These are phyloP conservation scores for Buathra laborator DNA, from an alignment of 2,888 invertebrate species.

Conservation along the genomic window DNA sequence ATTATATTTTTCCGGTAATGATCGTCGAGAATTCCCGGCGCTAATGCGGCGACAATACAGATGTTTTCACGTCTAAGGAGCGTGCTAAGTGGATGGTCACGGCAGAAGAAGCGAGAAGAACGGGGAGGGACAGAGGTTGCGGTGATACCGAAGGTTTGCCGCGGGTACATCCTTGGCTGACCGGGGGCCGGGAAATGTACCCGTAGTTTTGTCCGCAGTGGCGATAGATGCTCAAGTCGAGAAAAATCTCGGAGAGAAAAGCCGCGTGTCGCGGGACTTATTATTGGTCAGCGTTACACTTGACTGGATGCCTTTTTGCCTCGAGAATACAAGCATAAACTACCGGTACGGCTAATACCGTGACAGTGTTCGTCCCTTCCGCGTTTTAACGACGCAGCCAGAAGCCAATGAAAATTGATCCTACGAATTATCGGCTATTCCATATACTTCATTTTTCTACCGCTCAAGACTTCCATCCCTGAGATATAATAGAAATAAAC, in stretches of 20 bases:
- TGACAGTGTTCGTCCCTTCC: conserved; percentile 3
- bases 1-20: conserved; percentile 77
- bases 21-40: conserved; percentile 71
- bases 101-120: conserved; percentile 49
- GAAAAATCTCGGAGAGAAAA: conserved; percentile 47
- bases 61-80: conserved; percentile 83
- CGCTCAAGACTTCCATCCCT: conserved; percentile 18
- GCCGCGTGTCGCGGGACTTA: conserved; percentile 62
- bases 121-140: conserved; percentile 40
- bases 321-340: conserved; percentile 52
- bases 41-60: conserved; percentile 82
- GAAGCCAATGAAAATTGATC: conserved; percentile 86
- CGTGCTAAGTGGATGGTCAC: conserved; percentile 81
- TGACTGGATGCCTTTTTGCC: conserved; percentile 75
- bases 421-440: conserved; percentile 69
- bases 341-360: not conserved
- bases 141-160: conserved; percentile 26
- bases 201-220: conserved; percentile 30
- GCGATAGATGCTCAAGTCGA: conserved; percentile 55
- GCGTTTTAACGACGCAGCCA: conserved; percentile 62
- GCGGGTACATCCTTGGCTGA: conserved; percentile 45
- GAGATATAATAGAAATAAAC: conserved; percentile 51
- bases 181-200: conserved; percentile 21
- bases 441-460: conserved; percentile 5
- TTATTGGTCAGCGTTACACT: conserved; percentile 71